Conservation (phyloP, 2,113 vertebrate species). For the Polypterus bichir region DNA sequence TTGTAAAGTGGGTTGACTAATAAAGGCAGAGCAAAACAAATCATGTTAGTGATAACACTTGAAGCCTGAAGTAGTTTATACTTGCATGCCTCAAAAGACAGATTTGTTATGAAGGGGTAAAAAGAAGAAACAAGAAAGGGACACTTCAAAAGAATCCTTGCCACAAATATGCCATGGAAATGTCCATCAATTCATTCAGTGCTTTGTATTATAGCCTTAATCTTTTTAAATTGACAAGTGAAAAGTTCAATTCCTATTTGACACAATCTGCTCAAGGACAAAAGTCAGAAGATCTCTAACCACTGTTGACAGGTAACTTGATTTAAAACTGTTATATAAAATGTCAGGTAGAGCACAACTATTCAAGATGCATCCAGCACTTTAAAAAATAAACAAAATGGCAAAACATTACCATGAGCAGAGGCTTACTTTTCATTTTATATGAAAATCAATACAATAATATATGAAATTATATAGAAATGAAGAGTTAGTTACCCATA, state of each 20-base stretch:
- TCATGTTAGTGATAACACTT: constrained; percentile 8
- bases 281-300: constrained; percentile 59
- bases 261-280: constrained; percentile 57
- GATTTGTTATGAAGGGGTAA: constrained; percentile 25
- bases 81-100: constrained; percentile 19
- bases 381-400: too few species aligned
- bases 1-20: background rate
- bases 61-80: constrained; percentile 19
- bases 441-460: too few species aligned
- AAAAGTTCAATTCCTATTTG: constrained; percentile 60
- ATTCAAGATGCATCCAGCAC: too few species aligned
- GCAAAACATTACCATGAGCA: too few species aligned
- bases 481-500: too few species aligned
- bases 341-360: constrained; percentile 29
- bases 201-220: constrained; percentile 57
- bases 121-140: constrained; percentile 15
- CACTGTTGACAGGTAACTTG: constrained; percentile 72
- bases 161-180: constrained; percentile 40
- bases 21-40: constrained; percentile 7
- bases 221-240: constrained; percentile 79
- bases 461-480: too few species aligned
- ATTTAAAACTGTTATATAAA: constrained; percentile 45
- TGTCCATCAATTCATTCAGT: constrained; percentile 50
- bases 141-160: constrained; percentile 22
- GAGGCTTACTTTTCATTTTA: too few species aligned